Percentiles rank a stretch among this genome's conserved stretches.
Evolutionary conservation across 1,140 invertebrate genomes (phyloP).

Genomic region (Aphidius gifuensis): DNA sequence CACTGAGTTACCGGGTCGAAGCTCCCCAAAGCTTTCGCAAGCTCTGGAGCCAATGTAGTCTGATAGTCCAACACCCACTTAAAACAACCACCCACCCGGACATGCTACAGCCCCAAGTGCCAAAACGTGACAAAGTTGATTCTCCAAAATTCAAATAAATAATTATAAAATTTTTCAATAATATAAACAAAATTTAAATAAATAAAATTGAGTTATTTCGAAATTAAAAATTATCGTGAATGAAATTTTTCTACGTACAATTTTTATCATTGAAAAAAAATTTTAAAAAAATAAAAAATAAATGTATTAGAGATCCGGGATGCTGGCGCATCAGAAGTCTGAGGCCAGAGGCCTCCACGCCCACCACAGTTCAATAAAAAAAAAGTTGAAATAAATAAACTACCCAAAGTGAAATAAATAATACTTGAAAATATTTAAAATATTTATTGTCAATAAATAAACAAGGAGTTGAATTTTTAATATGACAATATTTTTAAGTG

Average conservation of each 20-base stretch:
- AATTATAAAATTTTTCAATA: too few species aligned
- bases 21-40: slow-evolving; percentile 25
- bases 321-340: too few species aligned
- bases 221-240: background rate
- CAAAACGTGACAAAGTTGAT: slow-evolving; percentile 5
- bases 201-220: too few species aligned
- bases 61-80: background rate
- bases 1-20: slow-evolving; percentile 34
- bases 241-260: background rate
- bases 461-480: slow-evolving; percentile 7
- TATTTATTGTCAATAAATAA: background rate
- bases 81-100: slow-evolving; percentile 2
- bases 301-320: too few species aligned
- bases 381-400: too few species aligned
- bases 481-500: background rate
- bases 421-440: too few species aligned
- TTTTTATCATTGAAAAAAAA: background rate
- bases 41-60: slow-evolving; percentile 16
- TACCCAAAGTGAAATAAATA: too few species aligned
- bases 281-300: too few species aligned
- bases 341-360: too few species aligned
- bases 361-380: too few species aligned
- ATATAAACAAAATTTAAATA: too few species aligned
- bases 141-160: background rate
- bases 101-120: slow-evolving; percentile 16